These are phyloP conservation scores for Myiopsitta monachus DNA, from an alignment of 2,113 vertebrate species.

Conservation along the genomic window DNA sequence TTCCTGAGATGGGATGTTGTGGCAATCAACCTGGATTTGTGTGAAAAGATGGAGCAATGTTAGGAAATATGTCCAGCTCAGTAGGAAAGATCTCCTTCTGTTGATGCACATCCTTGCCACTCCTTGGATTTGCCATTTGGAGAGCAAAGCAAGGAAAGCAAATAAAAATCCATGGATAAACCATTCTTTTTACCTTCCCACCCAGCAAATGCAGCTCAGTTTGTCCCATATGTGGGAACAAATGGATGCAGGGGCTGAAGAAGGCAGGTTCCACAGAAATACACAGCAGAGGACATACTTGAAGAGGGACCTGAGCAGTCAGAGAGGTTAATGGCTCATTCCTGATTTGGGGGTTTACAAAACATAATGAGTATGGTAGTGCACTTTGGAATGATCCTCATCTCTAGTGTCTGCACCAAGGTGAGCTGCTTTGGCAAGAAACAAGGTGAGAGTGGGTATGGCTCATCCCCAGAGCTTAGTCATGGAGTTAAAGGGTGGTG, in stretches of 20 bases:
- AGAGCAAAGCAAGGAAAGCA: neutral
- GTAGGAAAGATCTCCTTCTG: neutral
- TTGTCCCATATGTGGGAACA: neutral
- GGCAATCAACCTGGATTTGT: neutral
- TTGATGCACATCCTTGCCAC: neutral
- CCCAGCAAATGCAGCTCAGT: neutral
- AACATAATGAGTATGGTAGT: accelerated
- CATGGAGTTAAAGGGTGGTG: neutral
- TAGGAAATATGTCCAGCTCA: neutral
- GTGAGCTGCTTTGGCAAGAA: neutral
- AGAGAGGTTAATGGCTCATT: accelerated
- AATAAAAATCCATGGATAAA: neutral
- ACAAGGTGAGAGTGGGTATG: neutral
- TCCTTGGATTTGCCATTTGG: neutral
- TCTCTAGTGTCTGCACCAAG: neutral
- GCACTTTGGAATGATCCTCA: neutral
- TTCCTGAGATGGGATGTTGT: neutral
- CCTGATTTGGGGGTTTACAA: neutral
- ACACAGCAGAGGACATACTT: accelerated
- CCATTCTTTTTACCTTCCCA: neutral
- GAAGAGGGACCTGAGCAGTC: neutral
- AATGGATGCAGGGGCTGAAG: neutral
- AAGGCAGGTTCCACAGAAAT: neutral
- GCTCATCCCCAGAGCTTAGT: slow-evolving; percentile 29
- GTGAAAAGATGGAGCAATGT: neutral